Percentiles rank a stretch among this genome's conserved stretches.
These are phyloP conservation scores for Kradibia gibbosae DNA, from an alignment of 1,140 invertebrate genomes.

Conservation along the genomic window DNA sequence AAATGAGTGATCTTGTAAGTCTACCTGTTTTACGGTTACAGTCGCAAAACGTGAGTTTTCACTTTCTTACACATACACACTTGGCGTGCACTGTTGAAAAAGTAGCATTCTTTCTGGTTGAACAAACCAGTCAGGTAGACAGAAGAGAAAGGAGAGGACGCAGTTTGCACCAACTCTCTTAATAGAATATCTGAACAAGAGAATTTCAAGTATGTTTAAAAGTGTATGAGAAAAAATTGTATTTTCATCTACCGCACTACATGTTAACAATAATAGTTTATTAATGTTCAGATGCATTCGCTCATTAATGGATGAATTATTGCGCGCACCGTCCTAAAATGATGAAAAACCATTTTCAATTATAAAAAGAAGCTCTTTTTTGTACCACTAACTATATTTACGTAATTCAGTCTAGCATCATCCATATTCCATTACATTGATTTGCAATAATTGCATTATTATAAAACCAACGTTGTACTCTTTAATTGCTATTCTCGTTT, in stretches of 20 bases:
- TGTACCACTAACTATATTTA: not conserved
- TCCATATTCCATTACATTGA: not conserved
- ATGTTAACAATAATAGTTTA: not conserved
- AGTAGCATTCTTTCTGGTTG: not conserved
- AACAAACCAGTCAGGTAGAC: not conserved
- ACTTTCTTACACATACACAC: not conserved
- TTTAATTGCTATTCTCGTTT: too few relatives aligned
- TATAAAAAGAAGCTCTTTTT: not conserved
- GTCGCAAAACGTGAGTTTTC: not conserved
- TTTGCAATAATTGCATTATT: too few relatives aligned
- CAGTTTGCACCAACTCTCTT: not conserved
- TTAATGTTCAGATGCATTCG: not conserved
- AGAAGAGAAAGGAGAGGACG: conserved; percentile 11
- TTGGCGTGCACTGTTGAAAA: not conserved
- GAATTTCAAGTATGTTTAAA: not conserved
- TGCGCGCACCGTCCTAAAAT: not conserved
- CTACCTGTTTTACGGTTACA: not conserved
- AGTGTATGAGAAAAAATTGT: not conserved
- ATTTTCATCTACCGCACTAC: not conserved
- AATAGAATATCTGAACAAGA: conserved; percentile 20
- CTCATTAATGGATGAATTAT: conserved; percentile 12
- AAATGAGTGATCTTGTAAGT: not conserved
- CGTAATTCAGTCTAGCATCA: not conserved
- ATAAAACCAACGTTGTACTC: too few relatives aligned
- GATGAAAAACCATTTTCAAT: not conserved